Evolutionary conservation across 2,797 vertebrate genomes (phyloP).

Genomic region (Rhinichthys osculus): DNA sequence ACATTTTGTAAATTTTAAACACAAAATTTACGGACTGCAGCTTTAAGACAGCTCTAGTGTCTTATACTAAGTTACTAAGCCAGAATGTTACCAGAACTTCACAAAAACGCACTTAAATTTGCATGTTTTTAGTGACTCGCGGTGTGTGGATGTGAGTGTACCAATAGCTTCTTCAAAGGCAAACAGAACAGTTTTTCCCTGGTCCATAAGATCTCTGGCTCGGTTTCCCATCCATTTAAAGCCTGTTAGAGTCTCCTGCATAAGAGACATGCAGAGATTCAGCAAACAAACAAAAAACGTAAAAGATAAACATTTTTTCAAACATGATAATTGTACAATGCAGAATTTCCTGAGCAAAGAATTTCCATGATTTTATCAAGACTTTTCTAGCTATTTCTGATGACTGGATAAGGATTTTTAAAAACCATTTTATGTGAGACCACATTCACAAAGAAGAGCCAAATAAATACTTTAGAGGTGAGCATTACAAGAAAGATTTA

Average conservation of each 20-base stretch:
- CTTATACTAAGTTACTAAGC: neutral
- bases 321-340: neutral
- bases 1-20: too few species aligned
- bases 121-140: neutral
- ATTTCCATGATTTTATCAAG: neutral
- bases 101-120: neutral
- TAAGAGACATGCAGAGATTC: neutral
- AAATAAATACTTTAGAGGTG: neutral
- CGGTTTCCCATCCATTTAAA: conserved; percentile 99
- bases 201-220: conserved; percentile 88
- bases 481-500: neutral
- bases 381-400: neutral
- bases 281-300: neutral
- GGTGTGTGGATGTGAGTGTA: conserved; percentile 65
- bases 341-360: neutral
- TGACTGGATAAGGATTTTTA: neutral
- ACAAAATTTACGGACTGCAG: too few species aligned
- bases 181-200: conserved; percentile 92
- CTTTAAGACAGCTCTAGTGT: neutral
- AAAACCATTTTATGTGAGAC: too few species aligned
- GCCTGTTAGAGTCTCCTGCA: conserved; percentile 95
- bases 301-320: neutral
- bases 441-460: neutral
- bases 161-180: conserved; percentile 99
- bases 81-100: neutral